Base-by-base conservation (phyloP, 2,888 invertebrate species). In the Rhagonycha lutea region DNA sequence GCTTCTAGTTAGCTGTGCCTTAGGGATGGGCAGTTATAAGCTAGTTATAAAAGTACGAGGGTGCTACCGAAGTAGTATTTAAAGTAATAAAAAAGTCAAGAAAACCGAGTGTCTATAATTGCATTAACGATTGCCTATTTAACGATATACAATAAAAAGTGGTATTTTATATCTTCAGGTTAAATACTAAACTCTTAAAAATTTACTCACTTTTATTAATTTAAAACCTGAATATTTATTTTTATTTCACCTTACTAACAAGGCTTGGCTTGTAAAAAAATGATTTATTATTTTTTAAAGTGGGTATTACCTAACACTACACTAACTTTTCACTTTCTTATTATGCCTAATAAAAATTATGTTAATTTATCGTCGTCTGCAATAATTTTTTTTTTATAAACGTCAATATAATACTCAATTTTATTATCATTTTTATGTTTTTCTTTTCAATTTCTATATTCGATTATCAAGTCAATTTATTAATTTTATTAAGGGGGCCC, bases 61-160 rank as follows among this genome's bases (percentile, higher is more conserved):
- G 81, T 79, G 80, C 81, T 80, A 79, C 81, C 76, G 81, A 79
- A 73, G 79, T 79, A 71, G 77, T 80, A 76, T 78, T 80, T 80
- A 80, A 68, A 70, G 61, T 62, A 75, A 62, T 72, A 77, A 77
- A 75, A 76, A 70, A 62, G 60, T 60, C 18, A 24, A 47, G 23
- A 70, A 68, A 61, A 73, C 68, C 75, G n/a, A 65, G 70, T 75
- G 75, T 47, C 78, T 78, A 69, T 75, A 73, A 78, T 78, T 78
- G 70, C 61, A 69, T 29, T 65, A 70, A 74, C 63, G 63, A 65
- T 24, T 65, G 12, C 24, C 63, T 24, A 65, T 65, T 65, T 65
- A 65, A 65, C 63, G 63, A 47, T 47, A 47, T 7, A 47, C 47
- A 47, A 47, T 47, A 47, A 47, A 47, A 47, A 47, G n/a, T 7